These are phyloP conservation scores for Bryconaethiops microstoma DNA, from an alignment of 2,797 vertebrate species.

Conservation along the genomic window DNA sequence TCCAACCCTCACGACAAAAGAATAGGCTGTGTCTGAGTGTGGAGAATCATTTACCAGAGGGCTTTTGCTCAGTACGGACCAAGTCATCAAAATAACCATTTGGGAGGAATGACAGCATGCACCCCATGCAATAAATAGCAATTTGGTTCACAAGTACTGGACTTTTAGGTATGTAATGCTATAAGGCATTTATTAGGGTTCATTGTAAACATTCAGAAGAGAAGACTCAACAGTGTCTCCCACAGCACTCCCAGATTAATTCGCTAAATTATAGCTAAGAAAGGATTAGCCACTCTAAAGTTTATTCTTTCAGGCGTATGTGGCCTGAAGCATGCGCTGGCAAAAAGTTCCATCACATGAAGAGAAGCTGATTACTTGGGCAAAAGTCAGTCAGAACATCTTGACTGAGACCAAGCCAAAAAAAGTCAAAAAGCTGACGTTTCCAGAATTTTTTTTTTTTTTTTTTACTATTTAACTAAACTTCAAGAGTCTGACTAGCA, in stretches of 20 bases:
- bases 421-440: neutral
- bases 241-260: neutral
- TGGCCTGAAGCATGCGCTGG: neutral
- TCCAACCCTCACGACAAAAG: too few species aligned
- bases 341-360: neutral
- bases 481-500: too few species aligned
- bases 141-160: neutral
- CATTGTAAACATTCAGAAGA: neutral
- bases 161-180: neutral
- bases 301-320: neutral
- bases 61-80: neutral
- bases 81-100: neutral
- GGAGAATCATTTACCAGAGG: neutral
- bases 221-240: neutral
- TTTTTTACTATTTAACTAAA: too few species aligned
- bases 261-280: conserved; percentile 2
- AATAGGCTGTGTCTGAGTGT: too few species aligned
- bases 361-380: neutral
- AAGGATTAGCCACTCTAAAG: conserved; percentile 16
- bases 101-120: conserved; percentile 9
- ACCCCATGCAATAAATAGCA: conserved; percentile 1
- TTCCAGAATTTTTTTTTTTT: neutral
- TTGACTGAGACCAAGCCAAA: neutral
- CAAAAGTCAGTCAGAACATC: neutral
- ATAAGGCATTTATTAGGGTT: neutral